Evolutionary conservation across 2,797 vertebrate genomes (phyloP).

Genomic region (Sandelia bainsii): DNA sequence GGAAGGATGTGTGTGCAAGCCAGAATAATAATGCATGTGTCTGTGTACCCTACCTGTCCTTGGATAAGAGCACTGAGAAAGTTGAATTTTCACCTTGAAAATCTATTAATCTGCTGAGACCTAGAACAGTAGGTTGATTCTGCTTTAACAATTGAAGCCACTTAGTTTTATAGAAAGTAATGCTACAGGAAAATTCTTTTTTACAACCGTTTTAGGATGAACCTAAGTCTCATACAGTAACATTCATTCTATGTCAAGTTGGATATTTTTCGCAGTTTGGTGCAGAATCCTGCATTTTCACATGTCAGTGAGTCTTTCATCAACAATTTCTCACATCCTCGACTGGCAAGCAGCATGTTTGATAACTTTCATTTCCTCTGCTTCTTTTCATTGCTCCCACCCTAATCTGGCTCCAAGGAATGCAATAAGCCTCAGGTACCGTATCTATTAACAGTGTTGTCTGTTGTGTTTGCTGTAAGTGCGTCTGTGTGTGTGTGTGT

Average conservation of each 20-base stretch:
- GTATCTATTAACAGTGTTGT: conserved; percentile 87
- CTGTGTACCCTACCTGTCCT: conserved; percentile 50
- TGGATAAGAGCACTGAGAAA: conserved; percentile 36
- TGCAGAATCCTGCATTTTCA: conserved; percentile 32
- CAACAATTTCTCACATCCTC: conserved; percentile 78
- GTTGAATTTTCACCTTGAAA: conserved; percentile 57
- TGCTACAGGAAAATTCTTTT: too few species aligned
- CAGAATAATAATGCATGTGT: conserved; percentile 40
- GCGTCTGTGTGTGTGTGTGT: conserved; percentile 29
- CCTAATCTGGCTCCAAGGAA: conserved; percentile 95
- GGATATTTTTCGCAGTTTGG: not conserved
- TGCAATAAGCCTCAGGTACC: conserved; percentile 97
- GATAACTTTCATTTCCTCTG: conserved; percentile 94
- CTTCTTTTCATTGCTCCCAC: conserved; percentile 91
- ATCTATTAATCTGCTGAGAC: conserved; percentile 20
- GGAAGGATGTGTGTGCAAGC: conserved; percentile 16
- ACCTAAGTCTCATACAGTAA: not conserved
- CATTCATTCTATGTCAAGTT: not conserved
- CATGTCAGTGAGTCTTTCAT: conserved; percentile 31
- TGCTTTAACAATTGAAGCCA: not conserved
- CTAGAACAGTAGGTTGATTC: not conserved
- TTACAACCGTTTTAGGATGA: not conserved
- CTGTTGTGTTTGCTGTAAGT: conserved; percentile 64
- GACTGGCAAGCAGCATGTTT: conserved; percentile 84
- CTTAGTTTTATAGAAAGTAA: not conserved